Conservation (phyloP, 2,888 invertebrate species). For the Orthosia gracilis region DNA sequence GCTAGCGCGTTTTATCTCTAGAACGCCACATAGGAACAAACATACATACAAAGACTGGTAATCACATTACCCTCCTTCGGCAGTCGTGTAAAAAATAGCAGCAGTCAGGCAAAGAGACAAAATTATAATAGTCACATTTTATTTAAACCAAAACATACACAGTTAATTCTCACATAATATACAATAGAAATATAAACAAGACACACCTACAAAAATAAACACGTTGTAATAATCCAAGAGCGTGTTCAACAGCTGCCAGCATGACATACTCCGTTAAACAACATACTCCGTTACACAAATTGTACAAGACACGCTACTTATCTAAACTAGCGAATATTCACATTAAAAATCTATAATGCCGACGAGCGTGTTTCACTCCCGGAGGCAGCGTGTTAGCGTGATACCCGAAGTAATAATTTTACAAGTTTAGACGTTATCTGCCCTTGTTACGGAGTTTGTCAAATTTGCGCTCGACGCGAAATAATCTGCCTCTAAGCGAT, state of each 20-base stretch:
- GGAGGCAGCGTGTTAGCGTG: constrained; percentile 36
- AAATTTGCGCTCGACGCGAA: constrained; percentile 59
- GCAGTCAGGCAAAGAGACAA: background rate
- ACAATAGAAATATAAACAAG: background rate
- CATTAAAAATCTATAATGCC: constrained; percentile 39
- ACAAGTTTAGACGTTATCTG: constrained; percentile 62
- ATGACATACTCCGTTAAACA: constrained; percentile 3
- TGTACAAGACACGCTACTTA: constrained; percentile 25
- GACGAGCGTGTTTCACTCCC: constrained; percentile 34
- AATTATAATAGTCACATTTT: background rate
- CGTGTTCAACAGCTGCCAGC: constrained; percentile 22
- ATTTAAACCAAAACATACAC: background rate
- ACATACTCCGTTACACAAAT: background rate
- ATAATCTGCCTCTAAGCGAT: constrained; percentile 60
- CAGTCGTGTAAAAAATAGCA: background rate
- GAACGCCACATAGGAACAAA: no score
- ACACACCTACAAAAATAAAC: background rate
- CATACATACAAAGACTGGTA: no score
- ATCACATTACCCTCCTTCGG: no score
- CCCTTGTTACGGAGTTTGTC: constrained; percentile 60
- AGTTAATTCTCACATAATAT: background rate
- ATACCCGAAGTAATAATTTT: constrained; percentile 57
- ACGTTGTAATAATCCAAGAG: background rate
- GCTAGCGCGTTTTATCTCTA: no score
- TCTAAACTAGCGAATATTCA: constrained; percentile 21